Evolutionary conservation across 2,888 invertebrate species (phyloP), one percentile per base, ranked within the genome.

Genomic region (Acheta domesticus): DNA sequence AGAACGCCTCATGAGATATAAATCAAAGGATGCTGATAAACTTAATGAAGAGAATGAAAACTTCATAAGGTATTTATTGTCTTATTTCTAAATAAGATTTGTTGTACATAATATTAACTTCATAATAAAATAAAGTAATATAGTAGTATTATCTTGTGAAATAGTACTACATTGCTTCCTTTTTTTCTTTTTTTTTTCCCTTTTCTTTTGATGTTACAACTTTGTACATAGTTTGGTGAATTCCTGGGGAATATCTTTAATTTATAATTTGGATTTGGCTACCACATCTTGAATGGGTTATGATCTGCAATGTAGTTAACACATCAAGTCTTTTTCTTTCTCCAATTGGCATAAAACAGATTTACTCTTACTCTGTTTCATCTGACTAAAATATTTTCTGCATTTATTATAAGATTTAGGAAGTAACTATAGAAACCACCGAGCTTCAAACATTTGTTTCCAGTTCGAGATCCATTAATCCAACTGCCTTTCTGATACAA

Each of bases 1-100:
- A 80, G 95, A 96, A 83, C 91, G 96, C 83, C 91, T 97, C 84
- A 95, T 98, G 87, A 94, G 94, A 83, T 94, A 96, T 86, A 98
- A 99, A 88, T 93, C 95, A 78, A 94, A 94, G 88, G 97, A 97
- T 89, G 98, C 98, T 1, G 98, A 98, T 85, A 94, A 94, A 87
- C 92, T 99, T 91, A 99, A 99, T 86, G 95, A 96, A 88, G 97
- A 98, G 87, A 98, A 98, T 89, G 98, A 98, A 87, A 93, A 93
- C 86, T 94, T 95, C 86, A 88, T 96, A 84, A 95, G 93, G 96
- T 96, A 91, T 50, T 80, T 76, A 49, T 62, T 62, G 62, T 62
- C 3, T 11, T 8, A 4, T 14, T 62, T 19, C 62, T 19, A 14
- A 5, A 62, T 77, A 36, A 76, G 0, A 76, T 16, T 8, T 36